phyloP scores from a whole-genome alignment of 2,888 invertebrate genomes.

The Cecidostiba fungosa region DNA sequence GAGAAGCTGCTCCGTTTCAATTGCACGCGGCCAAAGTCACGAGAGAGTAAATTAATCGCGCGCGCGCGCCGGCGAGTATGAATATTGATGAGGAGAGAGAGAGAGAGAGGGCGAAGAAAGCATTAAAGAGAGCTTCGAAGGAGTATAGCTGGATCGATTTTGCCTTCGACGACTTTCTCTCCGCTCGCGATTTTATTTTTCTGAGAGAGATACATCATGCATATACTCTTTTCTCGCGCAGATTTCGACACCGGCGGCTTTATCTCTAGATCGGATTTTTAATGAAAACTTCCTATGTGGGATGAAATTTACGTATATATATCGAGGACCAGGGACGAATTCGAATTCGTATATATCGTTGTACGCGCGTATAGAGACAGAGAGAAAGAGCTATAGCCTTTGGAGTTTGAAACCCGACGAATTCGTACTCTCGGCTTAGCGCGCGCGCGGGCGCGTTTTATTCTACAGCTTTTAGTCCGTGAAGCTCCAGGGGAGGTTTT shows the following conservation, averaged over 20 bases:
- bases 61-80: conserved; percentile 29
- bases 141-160: conserved; percentile 46
- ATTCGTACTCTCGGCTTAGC: not conserved
- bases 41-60: conserved; percentile 49
- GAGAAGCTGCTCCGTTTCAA: conserved; percentile 26
- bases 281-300: too few species aligned
- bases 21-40: conserved; percentile 48
- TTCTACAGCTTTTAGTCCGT: not conserved
- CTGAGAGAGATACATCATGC: not conserved
- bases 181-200: not conserved
- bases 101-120: not conserved
- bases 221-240: not conserved
- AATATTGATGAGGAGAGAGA: conserved; percentile 43
- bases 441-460: not conserved
- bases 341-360: too few species aligned
- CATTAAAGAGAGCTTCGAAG: conserved; percentile 26
- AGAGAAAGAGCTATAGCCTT: not conserved
- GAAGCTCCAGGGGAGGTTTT: not conserved
- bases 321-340: not conserved
- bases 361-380: too few species aligned
- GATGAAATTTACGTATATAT: too few species aligned
- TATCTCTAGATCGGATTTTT: too few species aligned
- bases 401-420: not conserved
- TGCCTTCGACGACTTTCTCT: conserved; percentile 44
- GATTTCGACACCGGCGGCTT: too few species aligned